Percentiles rank a stretch among this genome's conserved stretches.
These are phyloP conservation scores for Tympanoctomys barrerae DNA, from an alignment of 2,797 vertebrate species.

Conservation along the genomic window DNA sequence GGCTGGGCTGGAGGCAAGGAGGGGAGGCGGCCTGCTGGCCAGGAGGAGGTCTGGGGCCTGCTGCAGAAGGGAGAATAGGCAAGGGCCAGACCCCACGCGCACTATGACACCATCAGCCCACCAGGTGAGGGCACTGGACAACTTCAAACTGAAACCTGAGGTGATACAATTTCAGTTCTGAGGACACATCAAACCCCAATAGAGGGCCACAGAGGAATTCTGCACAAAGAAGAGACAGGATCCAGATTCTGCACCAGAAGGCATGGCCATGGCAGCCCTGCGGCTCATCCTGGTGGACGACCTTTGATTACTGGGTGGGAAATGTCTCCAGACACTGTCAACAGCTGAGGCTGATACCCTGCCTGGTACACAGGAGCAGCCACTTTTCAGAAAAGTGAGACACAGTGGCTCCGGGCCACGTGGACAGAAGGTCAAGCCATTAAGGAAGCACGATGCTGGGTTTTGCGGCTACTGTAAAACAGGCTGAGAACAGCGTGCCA, in stretches of 20 bases:
- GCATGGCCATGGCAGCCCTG: background rate
- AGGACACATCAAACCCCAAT: background rate
- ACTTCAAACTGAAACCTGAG: background rate
- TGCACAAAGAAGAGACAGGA: background rate
- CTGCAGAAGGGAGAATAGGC: background rate
- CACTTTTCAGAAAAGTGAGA: constrained; percentile 58
- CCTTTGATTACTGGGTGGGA: background rate
- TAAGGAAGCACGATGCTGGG: constrained; percentile 86
- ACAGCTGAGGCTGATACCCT: constrained; percentile 49
- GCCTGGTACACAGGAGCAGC: constrained; percentile 27
- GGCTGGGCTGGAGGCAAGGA: rapidly evolving
- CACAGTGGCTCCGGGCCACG: constrained; percentile 45
- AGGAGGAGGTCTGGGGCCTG: background rate
- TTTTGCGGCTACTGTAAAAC: constrained; percentile 82
- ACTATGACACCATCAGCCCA: background rate
- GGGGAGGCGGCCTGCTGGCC: background rate
- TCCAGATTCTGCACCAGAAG: background rate
- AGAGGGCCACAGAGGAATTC: background rate
- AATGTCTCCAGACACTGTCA: background rate
- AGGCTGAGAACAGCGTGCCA: constrained; percentile 64
- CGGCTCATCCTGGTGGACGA: background rate
- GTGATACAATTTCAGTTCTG: background rate
- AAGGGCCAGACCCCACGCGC: background rate
- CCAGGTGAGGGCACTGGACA: background rate
- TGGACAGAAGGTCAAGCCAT: constrained; percentile 62